Percentiles rank a stretch among this genome's conserved stretches.
Evolutionary conservation across 2,797 vertebrate genomes (phyloP).

Genomic region (Podargus strigoides): DNA sequence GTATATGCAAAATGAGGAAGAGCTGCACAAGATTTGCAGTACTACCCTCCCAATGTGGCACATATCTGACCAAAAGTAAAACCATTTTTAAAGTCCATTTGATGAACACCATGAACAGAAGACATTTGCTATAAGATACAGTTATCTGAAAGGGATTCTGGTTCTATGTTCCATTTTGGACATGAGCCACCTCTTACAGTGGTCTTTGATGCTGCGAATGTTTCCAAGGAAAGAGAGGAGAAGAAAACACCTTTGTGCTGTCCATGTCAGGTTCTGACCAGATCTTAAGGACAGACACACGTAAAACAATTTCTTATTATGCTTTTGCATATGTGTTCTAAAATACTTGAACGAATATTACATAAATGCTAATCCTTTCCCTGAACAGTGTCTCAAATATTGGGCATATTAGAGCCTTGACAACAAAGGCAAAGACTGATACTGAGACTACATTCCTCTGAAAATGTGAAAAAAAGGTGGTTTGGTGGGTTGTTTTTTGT

Average conservation of each 20-base stretch:
- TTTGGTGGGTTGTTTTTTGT: too few species aligned
- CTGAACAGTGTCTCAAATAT: neutral
- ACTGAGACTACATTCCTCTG: neutral
- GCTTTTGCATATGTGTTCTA: neutral
- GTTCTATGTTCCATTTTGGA: neutral
- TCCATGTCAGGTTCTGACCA: neutral
- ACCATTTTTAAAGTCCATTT: neutral
- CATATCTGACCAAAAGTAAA: neutral
- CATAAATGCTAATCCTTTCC: neutral
- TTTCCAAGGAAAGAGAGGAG: neutral
- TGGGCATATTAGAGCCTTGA: neutral
- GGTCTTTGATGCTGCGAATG: fast-evolving
- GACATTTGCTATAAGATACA: neutral
- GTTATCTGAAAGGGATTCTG: neutral
- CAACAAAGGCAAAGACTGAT: neutral
- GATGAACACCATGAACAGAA: neutral
- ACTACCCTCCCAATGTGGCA: neutral
- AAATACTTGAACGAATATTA: neutral
- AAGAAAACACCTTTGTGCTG: neutral
- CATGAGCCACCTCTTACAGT: fast-evolving
- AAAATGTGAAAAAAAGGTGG: neutral
- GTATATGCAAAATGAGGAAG: neutral
- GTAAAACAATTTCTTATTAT: neutral
- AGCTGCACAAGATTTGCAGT: neutral
- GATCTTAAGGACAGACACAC: neutral